A percentile compares a stretch with the other conserved stretches of the same genome.
These are phyloP conservation scores for Aspidoscelis tigris DNA, from an alignment of 2,113 vertebrate species.

Conservation along the genomic window DNA sequence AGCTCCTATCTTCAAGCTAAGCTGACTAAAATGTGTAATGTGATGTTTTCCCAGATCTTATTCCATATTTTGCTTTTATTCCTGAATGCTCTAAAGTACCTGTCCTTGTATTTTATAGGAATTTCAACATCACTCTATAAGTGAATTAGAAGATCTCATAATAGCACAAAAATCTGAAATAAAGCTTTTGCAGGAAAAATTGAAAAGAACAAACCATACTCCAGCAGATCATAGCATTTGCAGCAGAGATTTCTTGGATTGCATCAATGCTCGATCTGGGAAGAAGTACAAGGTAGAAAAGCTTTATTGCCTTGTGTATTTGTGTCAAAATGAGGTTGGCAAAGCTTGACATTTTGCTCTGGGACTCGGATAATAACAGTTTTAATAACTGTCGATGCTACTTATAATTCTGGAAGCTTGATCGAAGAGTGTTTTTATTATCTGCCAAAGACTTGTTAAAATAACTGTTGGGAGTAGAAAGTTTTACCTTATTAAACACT, in stretches of 20 bases:
- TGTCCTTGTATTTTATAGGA: slow-evolving; percentile 48
- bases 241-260: slow-evolving; percentile 50
- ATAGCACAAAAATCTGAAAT: slow-evolving; percentile 74
- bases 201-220: slow-evolving; percentile 61
- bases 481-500: slow-evolving; percentile 71
- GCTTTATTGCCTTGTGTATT: slow-evolving; percentile 65
- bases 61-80: not conserved
- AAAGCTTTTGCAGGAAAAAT: slow-evolving; percentile 73
- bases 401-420: slow-evolving; percentile 68
- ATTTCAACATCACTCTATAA: slow-evolving; percentile 58
- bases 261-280: slow-evolving; percentile 45
- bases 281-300: slow-evolving; percentile 65
- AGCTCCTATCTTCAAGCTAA: not conserved
- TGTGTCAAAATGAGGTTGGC: slow-evolving; percentile 61
- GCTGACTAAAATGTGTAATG: not conserved
- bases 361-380: slow-evolving; percentile 65
- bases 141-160: slow-evolving; percentile 65
- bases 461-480: slow-evolving; percentile 61
- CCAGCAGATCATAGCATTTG: slow-evolving; percentile 54
- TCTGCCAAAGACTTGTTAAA: slow-evolving; percentile 73
- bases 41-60: not conserved
- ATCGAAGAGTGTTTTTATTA: slow-evolving; percentile 64
- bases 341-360: slow-evolving; percentile 71
- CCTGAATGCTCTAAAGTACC: slow-evolving; percentile 2
- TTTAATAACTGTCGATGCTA: slow-evolving; percentile 67